phyloP scores from a whole-genome alignment of 2,797 vertebrate species.

The Arctocebus calabarensis region DNA sequence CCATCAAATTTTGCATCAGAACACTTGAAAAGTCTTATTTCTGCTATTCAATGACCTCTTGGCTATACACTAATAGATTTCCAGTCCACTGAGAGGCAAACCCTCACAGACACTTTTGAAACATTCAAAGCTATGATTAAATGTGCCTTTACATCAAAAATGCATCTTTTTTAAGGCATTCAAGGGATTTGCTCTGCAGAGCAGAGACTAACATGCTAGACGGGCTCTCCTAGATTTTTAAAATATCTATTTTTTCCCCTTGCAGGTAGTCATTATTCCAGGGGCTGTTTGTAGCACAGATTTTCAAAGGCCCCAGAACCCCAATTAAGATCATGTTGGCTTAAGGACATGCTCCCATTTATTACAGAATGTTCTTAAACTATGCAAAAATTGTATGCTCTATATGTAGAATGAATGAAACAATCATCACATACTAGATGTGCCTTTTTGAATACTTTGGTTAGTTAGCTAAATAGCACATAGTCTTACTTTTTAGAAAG shows the following conservation, averaged over 20 bases:
- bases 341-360: constrained; percentile 28
- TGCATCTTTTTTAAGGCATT: constrained; percentile 77
- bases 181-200: constrained; percentile 73
- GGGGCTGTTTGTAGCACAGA: constrained; percentile 38
- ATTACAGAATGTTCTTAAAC: constrained; percentile 46
- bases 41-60: constrained; percentile 72
- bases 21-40: constrained; percentile 72
- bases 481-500: constrained; percentile 9
- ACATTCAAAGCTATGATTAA: constrained; percentile 81
- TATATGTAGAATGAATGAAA: not conserved
- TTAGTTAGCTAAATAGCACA: not conserved
- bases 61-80: constrained; percentile 80
- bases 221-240: constrained; percentile 62
- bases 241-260: constrained; percentile 63
- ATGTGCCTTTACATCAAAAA: constrained; percentile 80
- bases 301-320: constrained; percentile 42
- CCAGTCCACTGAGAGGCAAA: constrained; percentile 78
- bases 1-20: constrained; percentile 67
- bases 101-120: constrained; percentile 70
- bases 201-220: constrained; percentile 57
- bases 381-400: not conserved
- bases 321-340: constrained; percentile 30
- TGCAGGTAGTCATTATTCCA: constrained; percentile 49
- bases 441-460: not conserved
- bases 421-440: constrained; percentile 1